A percentile compares a stretch with the other conserved stretches of the same genome.
Conservation (phyloP, 2,113 vertebrate species). For the Gymnorhina tibicen region DNA sequence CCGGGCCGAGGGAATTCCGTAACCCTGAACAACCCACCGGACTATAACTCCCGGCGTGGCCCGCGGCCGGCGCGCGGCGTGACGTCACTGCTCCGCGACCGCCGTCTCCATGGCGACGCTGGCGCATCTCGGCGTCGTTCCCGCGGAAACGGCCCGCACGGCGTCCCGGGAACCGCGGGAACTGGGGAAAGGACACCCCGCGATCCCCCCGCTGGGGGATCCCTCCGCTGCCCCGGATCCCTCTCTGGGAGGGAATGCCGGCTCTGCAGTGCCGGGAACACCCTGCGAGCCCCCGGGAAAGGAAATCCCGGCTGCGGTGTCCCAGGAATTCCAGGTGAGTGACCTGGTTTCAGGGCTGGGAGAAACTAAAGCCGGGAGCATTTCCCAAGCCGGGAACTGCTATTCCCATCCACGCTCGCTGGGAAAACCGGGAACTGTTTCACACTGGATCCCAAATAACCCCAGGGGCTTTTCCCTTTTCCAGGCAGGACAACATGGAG, state of each 20-base stretch:
- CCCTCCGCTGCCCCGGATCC: not conserved
- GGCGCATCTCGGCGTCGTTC: not conserved
- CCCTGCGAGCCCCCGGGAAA: not conserved
- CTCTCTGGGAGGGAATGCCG: not conserved
- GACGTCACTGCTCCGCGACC: rapidly evolving
- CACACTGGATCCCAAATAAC: not conserved
- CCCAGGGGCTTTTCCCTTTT: not conserved
- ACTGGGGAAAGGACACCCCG: no score
- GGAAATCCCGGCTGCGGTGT: not conserved
- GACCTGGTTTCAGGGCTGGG: not conserved
- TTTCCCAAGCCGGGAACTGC: not conserved
- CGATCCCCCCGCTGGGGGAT: no score
- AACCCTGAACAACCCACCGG: rapidly evolving
- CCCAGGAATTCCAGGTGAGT: not conserved
- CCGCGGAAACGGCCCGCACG: not conserved
- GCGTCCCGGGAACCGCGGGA: not conserved
- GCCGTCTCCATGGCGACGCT: not conserved
- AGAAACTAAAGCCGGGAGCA: not conserved
- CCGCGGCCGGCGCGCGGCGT: not conserved
- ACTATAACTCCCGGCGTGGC: not conserved
- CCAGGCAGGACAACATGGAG: not conserved
- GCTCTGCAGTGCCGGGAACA: not conserved
- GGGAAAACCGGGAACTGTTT: not conserved
- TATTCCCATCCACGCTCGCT: rapidly evolving
- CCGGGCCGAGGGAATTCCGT: not conserved